phyloP scores from a whole-genome alignment of 2,888 invertebrate genomes.

The Scaptodrosophila latifasciaeformis region DNA sequence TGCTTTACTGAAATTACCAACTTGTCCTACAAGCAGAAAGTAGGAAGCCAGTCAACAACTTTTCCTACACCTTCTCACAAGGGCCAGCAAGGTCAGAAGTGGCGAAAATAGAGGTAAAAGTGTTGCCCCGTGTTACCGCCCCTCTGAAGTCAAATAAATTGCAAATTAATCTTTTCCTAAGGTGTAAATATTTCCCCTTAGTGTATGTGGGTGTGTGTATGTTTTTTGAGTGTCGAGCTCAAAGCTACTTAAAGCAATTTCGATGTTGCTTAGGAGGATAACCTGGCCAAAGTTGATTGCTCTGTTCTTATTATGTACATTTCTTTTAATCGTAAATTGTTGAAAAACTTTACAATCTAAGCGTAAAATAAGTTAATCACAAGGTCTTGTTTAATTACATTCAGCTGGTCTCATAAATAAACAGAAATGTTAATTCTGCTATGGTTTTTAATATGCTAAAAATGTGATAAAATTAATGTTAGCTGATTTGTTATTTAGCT shows the following conservation, averaged over 20 bases:
- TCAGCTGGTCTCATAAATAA: slow-evolving; percentile 8
- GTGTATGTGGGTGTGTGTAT: slow-evolving; percentile 3
- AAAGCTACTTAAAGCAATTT: slow-evolving; percentile 44
- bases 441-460: slow-evolving; percentile 30
- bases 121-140: slow-evolving; percentile 26
- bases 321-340: too few species aligned
- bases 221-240: neutral
- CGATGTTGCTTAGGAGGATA: slow-evolving; percentile 19
- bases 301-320: too few species aligned
- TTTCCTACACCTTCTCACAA: neutral
- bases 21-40: slow-evolving; percentile 31
- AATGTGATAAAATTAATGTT: slow-evolving; percentile 44
- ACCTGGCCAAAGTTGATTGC: slow-evolving; percentile 20
- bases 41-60: neutral
- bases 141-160: slow-evolving; percentile 66
- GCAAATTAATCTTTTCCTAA: slow-evolving; percentile 66
- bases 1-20: slow-evolving; percentile 44
- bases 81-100: neutral
- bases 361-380: too few species aligned
- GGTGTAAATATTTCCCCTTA: slow-evolving; percentile 33
- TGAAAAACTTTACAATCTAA: too few species aligned
- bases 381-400: neutral
- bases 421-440: slow-evolving; percentile 6
- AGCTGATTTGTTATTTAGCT: slow-evolving; percentile 27
- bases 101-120: neutral